phyloP scores from a whole-genome alignment of 2,888 invertebrate species.

The Julus scanicus region DNA sequence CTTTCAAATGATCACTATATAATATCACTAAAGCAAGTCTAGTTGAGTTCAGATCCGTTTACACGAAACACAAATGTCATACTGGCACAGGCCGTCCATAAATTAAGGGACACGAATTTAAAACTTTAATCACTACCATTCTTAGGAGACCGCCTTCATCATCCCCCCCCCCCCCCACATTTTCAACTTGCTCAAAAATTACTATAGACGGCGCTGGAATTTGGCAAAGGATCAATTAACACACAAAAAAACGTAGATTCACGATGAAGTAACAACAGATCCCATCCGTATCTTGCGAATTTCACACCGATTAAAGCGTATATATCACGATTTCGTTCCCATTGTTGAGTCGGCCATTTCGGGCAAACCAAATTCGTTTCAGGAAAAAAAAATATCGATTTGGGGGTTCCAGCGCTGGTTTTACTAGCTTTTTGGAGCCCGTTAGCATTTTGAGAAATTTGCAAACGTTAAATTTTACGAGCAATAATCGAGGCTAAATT shows the following conservation, averaged over 20 bases:
- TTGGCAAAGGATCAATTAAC: not conserved
- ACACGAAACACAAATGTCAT: too few species aligned
- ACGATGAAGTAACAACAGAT: not conserved
- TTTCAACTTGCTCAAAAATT: not conserved
- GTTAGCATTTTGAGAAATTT: constrained; percentile 21
- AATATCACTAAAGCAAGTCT: not conserved
- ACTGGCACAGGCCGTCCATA: too few species aligned
- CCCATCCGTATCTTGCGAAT: not conserved
- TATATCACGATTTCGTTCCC: not conserved
- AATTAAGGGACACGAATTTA: too few species aligned
- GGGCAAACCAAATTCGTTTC: not conserved
- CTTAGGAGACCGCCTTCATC: too few species aligned
- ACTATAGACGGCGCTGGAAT: not conserved
- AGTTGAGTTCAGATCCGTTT: too few species aligned
- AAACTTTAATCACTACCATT: too few species aligned
- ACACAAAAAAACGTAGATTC: not conserved
- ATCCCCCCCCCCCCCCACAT: too few species aligned
- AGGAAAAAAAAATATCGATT: not conserved
- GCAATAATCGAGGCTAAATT: constrained; percentile 47
- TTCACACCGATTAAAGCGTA: constrained; percentile 24
- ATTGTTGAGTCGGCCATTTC: not conserved
- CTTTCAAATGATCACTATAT: not conserved
- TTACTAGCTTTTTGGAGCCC: not conserved
- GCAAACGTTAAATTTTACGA: constrained; percentile 43
- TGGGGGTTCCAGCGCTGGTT: not conserved